Conservation (phyloP, 2,797 vertebrate species). For the Coccyzus lansbergi region DNA sequence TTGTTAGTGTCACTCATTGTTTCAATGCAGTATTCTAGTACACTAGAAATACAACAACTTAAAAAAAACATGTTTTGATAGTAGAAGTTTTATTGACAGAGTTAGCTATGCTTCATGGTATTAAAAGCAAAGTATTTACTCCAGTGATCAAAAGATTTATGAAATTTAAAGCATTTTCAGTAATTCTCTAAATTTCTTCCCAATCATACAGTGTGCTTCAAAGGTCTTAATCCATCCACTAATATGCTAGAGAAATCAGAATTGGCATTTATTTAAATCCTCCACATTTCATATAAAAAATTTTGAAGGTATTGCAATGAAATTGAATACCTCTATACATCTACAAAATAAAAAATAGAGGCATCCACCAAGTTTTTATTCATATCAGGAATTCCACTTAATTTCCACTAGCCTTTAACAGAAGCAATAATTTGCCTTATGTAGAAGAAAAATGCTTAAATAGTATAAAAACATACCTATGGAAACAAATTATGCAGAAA, state of each 20-base stretch:
- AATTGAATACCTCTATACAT: neutral
- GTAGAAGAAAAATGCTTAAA: neutral
- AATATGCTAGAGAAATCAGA: neutral
- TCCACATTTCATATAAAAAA: neutral
- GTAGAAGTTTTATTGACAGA: neutral
- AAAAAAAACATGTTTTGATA: neutral
- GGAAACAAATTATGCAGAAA: neutral
- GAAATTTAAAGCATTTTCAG: neutral
- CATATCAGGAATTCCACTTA: neutral
- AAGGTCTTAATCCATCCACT: neutral
- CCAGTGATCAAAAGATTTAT: neutral
- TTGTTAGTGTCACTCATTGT: neutral
- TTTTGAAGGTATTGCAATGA: neutral
- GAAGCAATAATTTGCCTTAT: neutral
- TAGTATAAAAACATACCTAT: neutral
- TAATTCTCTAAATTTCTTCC: neutral
- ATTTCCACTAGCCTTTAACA: neutral
- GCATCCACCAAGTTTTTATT: neutral
- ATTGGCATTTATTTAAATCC: neutral
- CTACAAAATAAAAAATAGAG: neutral
- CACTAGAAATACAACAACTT: fast-evolving
- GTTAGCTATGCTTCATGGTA: neutral
- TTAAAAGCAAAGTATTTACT: neutral
- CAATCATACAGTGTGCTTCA: neutral
- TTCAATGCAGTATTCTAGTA: neutral